Conservation (phyloP, 2,113 vertebrate genomes). For the Calyptommatus sinebrachiatus region DNA sequence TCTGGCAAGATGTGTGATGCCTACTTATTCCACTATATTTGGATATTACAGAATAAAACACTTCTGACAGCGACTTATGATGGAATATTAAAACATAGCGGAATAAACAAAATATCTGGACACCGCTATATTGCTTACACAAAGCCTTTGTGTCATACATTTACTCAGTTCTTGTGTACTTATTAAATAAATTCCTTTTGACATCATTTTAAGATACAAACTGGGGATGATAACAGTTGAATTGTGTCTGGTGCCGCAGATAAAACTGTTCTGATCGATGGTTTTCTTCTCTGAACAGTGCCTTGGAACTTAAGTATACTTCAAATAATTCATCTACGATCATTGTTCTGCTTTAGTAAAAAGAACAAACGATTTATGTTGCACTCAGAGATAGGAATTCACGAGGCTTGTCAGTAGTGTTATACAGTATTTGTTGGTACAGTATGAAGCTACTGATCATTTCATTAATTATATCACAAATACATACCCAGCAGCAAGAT, state of each 20-base stretch:
- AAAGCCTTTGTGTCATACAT: neutral
- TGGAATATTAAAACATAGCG: too few species aligned
- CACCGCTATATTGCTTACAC: conserved; percentile 17
- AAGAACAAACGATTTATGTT: neutral
- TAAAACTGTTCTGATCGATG: neutral
- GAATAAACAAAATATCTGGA: too few species aligned
- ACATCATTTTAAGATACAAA: neutral
- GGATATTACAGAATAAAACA: too few species aligned
- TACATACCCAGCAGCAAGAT: neutral
- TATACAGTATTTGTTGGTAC: neutral
- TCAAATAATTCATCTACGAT: neutral
- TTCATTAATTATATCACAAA: conserved; percentile 25
- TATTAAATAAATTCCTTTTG: neutral
- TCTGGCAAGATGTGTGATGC: conserved; percentile 24
- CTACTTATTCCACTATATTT: too few species aligned
- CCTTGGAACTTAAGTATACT: neutral
- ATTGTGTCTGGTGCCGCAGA: neutral
- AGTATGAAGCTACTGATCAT: conserved; percentile 15
- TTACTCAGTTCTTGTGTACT: neutral
- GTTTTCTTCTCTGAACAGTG: too few species aligned
- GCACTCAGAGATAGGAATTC: neutral
- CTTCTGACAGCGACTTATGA: too few species aligned
- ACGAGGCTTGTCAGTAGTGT: conserved; percentile 6
- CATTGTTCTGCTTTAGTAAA: neutral
- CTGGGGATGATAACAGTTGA: neutral